A percentile compares a stretch with the other conserved stretches of the same genome.
phyloP scores from a whole-genome alignment of 2,113 vertebrate species.

The Brachyistius frenatus region DNA sequence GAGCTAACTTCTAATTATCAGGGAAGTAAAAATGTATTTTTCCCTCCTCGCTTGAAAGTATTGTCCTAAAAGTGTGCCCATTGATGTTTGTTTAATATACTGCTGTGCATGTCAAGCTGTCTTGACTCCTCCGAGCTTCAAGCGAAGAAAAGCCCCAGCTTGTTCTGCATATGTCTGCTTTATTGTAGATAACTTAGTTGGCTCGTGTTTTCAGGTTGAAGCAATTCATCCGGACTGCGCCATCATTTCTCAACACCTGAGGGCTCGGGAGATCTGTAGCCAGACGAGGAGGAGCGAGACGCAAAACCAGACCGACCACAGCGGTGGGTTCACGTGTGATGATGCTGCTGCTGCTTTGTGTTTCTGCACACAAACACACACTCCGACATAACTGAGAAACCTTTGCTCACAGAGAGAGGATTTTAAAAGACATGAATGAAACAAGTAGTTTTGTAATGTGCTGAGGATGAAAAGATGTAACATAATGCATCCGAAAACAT shows the following conservation, averaged over 20 bases:
- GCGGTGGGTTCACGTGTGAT: slow-evolving; percentile 59
- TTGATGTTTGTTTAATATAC: background rate
- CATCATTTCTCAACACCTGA: slow-evolving; percentile 80
- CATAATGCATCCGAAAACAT: background rate
- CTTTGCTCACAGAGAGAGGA: background rate
- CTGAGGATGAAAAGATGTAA: background rate
- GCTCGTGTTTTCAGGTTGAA: slow-evolving; percentile 63
- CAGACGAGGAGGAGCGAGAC: slow-evolving; percentile 76
- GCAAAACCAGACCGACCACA: slow-evolving; percentile 66
- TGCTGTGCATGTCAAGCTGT: background rate
- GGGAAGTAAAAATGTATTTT: background rate
- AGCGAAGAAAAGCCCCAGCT: background rate
- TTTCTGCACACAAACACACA: slow-evolving; percentile 5
- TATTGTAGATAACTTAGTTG: slow-evolving; percentile 19
- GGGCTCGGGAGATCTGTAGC: slow-evolving; percentile 76
- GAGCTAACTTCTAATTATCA: background rate
- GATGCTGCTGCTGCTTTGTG: background rate
- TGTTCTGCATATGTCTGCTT: background rate
- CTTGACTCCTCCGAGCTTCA: background rate
- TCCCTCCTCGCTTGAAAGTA: background rate
- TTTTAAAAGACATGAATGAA: slow-evolving; percentile 32
- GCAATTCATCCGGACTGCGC: slow-evolving; percentile 85
- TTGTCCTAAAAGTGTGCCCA: background rate
- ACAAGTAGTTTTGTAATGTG: background rate
- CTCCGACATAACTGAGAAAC: background rate